Percentiles rank a stretch among this genome's conserved stretches.
Conservation (phyloP, 2,113 vertebrate genomes). For the Gambusia affinis region DNA sequence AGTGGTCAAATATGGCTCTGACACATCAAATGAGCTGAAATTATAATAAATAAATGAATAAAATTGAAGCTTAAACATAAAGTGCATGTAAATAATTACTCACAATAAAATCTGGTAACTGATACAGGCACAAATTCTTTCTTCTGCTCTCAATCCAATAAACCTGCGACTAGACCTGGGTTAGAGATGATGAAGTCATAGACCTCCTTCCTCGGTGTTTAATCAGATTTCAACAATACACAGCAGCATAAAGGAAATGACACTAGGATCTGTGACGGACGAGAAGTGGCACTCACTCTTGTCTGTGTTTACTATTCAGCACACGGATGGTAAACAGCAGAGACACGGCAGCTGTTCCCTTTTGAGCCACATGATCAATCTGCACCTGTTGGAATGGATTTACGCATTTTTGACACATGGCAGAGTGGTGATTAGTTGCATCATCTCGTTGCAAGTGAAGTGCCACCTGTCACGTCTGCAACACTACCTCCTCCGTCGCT, state of each 20-base stretch:
- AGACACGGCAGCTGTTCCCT: slow-evolving; percentile 56
- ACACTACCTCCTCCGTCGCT: slow-evolving; percentile 5
- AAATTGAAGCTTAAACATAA: slow-evolving; percentile 8
- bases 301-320: slow-evolving; percentile 41
- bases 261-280: slow-evolving; percentile 21
- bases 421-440: slow-evolving; percentile 66
- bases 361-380: slow-evolving; percentile 57
- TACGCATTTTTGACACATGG: slow-evolving; percentile 60
- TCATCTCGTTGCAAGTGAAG: slow-evolving; percentile 63
- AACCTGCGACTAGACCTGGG: background rate
- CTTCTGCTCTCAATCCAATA: slow-evolving; percentile 1
- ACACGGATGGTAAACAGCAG: slow-evolving; percentile 36
- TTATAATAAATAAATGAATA: background rate
- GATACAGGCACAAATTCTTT: slow-evolving; percentile 43
- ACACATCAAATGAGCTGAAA: background rate
- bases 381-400: slow-evolving; percentile 53
- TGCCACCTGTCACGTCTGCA: slow-evolving; percentile 55
- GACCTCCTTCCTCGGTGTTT: background rate
- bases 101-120: slow-evolving; percentile 9
- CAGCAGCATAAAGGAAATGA: slow-evolving; percentile 31
- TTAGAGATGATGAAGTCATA: slow-evolving; percentile 5
- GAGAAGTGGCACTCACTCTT: slow-evolving; percentile 24
- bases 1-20: slow-evolving; percentile 45
- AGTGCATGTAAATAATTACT: slow-evolving; percentile 30
- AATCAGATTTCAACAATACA: slow-evolving; percentile 11